Evolutionary conservation across 2,888 invertebrate genomes (phyloP).

Genomic region (Andrena trimmerana): DNA sequence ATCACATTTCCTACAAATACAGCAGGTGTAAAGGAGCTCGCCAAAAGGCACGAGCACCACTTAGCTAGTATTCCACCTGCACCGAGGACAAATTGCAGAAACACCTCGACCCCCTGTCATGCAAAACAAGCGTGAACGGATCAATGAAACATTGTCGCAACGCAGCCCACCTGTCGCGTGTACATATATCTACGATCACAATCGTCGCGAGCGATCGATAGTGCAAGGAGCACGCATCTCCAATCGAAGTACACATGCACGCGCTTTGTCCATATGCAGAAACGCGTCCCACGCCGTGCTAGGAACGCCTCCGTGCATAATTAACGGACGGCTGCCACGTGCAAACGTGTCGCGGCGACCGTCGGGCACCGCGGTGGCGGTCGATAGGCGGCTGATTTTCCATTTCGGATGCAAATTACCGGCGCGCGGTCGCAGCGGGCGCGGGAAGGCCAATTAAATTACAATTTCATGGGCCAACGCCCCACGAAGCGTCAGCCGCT

Average conservation of each 20-base stretch:
- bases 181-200: background rate
- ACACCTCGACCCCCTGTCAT: background rate
- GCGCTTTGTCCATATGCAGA: slow-evolving; percentile 30
- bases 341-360: slow-evolving; percentile 16
- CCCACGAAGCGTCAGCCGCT: slow-evolving; percentile 40
- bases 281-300: slow-evolving; percentile 3
- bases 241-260: background rate
- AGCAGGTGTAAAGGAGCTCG: too few relatives aligned
- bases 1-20: too few relatives aligned
- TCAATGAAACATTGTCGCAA: background rate
- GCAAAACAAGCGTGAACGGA: background rate
- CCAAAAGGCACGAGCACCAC: background rate
- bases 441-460: slow-evolving; percentile 70
- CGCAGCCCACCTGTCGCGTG: background rate
- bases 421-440: background rate
- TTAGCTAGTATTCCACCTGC: background rate
- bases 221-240: background rate
- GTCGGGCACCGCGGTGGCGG: slow-evolving; percentile 9
- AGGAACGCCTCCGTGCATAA: slow-evolving; percentile 43
- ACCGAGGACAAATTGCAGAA: background rate
- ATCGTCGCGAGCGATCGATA: background rate
- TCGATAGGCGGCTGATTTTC: slow-evolving; percentile 46
- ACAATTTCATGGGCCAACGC: slow-evolving; percentile 74
- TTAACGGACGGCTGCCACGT: slow-evolving; percentile 33
- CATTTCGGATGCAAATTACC: slow-evolving; percentile 64